Percentiles rank a stretch among this genome's conserved stretches.
Conservation (phyloP, 2,888 invertebrate species). For the Isoperla grammatica region DNA sequence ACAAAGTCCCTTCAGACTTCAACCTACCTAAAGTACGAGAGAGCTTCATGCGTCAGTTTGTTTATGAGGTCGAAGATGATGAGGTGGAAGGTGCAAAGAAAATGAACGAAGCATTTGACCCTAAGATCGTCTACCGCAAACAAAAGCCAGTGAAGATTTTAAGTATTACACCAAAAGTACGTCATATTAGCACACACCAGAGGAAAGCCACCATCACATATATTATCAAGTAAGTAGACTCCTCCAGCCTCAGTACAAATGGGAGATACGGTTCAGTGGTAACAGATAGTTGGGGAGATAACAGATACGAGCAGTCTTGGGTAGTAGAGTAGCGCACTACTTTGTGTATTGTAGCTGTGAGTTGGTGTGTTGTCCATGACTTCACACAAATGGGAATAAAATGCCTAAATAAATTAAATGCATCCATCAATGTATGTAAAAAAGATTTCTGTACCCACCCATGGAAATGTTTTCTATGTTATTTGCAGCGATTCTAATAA, state of each 20-base stretch:
- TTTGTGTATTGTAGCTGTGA: too few relatives aligned
- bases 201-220: conserved; percentile 76
- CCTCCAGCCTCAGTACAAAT: too few relatives aligned
- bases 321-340: too few relatives aligned
- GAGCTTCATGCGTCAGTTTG: conserved; percentile 98
- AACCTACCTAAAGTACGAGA: conserved; percentile 90
- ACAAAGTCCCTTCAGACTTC: conserved; percentile 90
- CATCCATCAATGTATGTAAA: too few relatives aligned
- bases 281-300: too few relatives aligned
- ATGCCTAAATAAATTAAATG: not conserved
- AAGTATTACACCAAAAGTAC: conserved; percentile 74
- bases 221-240: conserved; percentile 69
- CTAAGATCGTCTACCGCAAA: conserved; percentile 72
- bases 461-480: too few relatives aligned
- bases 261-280: too few relatives aligned
- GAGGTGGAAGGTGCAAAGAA: conserved; percentile 57
- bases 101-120: conserved; percentile 59
- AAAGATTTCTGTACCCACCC: too few relatives aligned
- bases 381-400: too few relatives aligned
- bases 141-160: conserved; percentile 77
- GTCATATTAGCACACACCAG: conserved; percentile 72
- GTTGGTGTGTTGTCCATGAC: too few relatives aligned
- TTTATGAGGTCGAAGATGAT: conserved; percentile 80
- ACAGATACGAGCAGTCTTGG: too few relatives aligned
- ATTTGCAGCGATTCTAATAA: conserved; percentile 81